These are phyloP conservation scores for Actinia tenebrosa DNA, from an alignment of 64 coral and sea anemone species.

Conservation along the genomic window DNA sequence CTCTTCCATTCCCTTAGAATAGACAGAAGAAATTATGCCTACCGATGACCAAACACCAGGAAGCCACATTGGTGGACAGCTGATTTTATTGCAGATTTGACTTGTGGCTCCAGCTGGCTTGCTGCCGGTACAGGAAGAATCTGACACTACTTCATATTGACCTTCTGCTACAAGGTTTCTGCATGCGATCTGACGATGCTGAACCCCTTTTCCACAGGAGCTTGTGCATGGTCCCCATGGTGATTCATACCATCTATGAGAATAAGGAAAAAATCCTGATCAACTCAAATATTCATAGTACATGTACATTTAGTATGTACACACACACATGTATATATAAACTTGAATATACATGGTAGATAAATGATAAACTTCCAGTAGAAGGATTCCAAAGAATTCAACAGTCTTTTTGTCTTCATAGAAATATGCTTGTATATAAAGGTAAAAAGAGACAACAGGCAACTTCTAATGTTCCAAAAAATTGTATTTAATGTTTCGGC, in stretches of 20 bases:
- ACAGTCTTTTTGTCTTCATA: too few species aligned
- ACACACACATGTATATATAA: too few species aligned
- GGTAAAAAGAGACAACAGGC: too few species aligned
- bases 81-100: slow-evolving; percentile 13
- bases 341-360: too few species aligned
- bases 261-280: not conserved
- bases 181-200: slow-evolving; percentile 22
- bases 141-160: not conserved
- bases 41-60: slow-evolving; percentile 27
- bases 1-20: not conserved
- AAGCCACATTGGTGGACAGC: slow-evolving; percentile 34
- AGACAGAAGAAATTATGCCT: not conserved
- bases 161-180: slow-evolving; percentile 7
- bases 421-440: too few species aligned
- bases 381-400: too few species aligned
- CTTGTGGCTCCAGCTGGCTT: slow-evolving; percentile 13
- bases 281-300: too few species aligned
- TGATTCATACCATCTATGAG: slow-evolving; percentile 28
- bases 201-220: slow-evolving; percentile 24
- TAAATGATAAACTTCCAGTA: too few species aligned
- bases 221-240: slow-evolving; percentile 27
- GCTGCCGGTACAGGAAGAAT: slow-evolving; percentile 14
- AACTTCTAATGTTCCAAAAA: too few species aligned
- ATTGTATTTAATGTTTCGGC: too few species aligned
- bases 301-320: too few species aligned